Evolutionary conservation across 2,113 vertebrate genomes (phyloP).

Genomic region (Seriola dumerili): DNA sequence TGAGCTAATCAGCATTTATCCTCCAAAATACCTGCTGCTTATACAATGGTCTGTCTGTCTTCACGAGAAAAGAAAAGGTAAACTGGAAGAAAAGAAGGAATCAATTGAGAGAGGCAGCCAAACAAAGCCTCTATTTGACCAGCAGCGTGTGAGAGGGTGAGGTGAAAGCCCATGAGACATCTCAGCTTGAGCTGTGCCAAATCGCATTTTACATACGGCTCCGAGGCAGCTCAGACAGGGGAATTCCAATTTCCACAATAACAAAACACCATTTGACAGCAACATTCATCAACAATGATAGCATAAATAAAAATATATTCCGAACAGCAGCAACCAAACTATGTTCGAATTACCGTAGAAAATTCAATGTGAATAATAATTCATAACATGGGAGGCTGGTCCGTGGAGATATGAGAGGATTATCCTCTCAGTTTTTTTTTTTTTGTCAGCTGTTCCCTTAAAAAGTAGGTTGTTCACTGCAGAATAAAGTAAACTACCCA

Average conservation of each 20-base stretch:
- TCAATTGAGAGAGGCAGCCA: conserved; percentile 25
- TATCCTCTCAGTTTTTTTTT: conserved; percentile 46
- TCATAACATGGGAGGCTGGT: conserved; percentile 53
- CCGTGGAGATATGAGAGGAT: conserved; percentile 71
- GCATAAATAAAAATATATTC: conserved; percentile 38
- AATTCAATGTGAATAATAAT: conserved; percentile 58
- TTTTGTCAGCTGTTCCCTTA: conserved; percentile 18
- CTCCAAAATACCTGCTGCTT: conserved; percentile 20
- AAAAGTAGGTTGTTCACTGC: conserved; percentile 40
- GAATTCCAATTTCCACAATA: conserved; percentile 49
- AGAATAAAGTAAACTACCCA: conserved; percentile 37
- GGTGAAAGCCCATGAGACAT: conserved; percentile 41
- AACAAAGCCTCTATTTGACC: conserved; percentile 51
- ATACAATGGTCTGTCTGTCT: conserved; percentile 9
- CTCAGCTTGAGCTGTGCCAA: conserved; percentile 39
- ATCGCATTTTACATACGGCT: conserved; percentile 49
- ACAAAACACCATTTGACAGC: conserved; percentile 58
- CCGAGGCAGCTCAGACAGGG: conserved; percentile 3
- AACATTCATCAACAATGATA: conserved; percentile 41
- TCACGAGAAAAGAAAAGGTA: conserved; percentile 17
- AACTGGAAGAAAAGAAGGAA: conserved; percentile 21
- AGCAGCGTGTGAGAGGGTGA: conserved; percentile 24
- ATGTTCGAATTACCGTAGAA: conserved; percentile 37
- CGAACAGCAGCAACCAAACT: conserved; percentile 30
- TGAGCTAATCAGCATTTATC: conserved; percentile 29